These are phyloP conservation scores for Hirudinaria manillensis DNA, from an alignment of 2,888 invertebrate genomes.

Conservation along the genomic window DNA sequence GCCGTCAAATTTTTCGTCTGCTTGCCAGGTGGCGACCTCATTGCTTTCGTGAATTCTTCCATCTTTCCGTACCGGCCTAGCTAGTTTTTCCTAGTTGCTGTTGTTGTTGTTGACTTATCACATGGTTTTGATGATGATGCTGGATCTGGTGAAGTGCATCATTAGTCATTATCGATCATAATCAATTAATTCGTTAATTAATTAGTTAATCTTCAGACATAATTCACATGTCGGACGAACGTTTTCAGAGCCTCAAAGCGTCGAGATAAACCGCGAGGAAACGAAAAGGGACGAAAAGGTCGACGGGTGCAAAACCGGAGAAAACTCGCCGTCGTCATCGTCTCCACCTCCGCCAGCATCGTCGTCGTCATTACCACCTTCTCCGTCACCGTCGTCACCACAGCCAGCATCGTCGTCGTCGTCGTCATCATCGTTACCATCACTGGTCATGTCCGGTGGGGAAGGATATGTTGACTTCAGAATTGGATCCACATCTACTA, in stretches of 20 bases:
- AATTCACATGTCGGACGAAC: too few species aligned
- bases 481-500: conserved; percentile 65
- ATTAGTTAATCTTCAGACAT: too few species aligned
- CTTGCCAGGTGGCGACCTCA: conserved; percentile 60
- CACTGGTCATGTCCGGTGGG: conserved; percentile 88
- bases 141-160: not conserved
- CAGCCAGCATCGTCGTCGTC: not conserved
- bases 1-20: conserved; percentile 97
- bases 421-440: not conserved
- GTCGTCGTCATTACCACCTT: not conserved
- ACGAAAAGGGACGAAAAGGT: too few species aligned
- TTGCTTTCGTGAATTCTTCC: conserved; percentile 6
- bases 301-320: too few species aligned
- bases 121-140: conserved; percentile 23
- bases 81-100: not conserved
- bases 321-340: too few species aligned
- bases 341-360: too few species aligned
- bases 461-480: conserved; percentile 99
- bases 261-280: too few species aligned
- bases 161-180: not conserved
- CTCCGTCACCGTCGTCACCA: not conserved
- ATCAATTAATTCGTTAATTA: too few species aligned
- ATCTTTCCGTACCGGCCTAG: not conserved
- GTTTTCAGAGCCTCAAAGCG: too few species aligned
- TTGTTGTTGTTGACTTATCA: not conserved